These are phyloP conservation scores for Acanthaster planci DNA, from an alignment of 35 echinoderm and acorn worm species.

Conservation along the genomic window DNA sequence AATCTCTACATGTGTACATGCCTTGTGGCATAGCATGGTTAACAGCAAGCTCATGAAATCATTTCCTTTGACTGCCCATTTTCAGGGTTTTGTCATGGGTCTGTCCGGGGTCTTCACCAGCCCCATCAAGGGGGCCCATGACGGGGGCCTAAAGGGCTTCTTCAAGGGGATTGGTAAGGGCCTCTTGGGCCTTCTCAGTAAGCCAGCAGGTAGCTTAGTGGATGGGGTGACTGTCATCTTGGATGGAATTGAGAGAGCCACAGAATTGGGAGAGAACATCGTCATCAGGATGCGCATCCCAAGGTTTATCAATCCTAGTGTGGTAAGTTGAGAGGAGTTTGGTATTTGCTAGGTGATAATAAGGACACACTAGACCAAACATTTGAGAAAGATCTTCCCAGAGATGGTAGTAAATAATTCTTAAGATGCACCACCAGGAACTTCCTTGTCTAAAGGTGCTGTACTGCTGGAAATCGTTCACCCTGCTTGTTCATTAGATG, in stretches of 20 bases:
- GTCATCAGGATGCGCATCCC: slow-evolving; percentile 70
- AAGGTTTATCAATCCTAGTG: slow-evolving; percentile 82
- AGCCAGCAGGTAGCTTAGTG: slow-evolving; percentile 79
- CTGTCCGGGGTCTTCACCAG: slow-evolving; percentile 73
- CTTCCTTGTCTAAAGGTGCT: no score
- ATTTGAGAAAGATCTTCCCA: no score
- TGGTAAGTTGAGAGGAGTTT: slow-evolving; percentile 50
- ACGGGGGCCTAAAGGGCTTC: slow-evolving; percentile 94
- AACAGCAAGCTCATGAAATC: background rate
- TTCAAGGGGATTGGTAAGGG: slow-evolving; percentile 96
- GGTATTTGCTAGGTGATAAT: no score
- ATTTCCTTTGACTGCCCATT: background rate
- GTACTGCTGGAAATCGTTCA: no score
- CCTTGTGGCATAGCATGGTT: no score
- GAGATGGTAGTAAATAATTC: no score
- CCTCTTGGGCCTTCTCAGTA: slow-evolving; percentile 77
- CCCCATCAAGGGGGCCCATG: slow-evolving; percentile 85
- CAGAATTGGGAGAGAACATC: slow-evolving; percentile 80
- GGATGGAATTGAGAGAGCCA: slow-evolving; percentile 93
- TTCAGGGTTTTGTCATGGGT: slow-evolving; percentile 85
- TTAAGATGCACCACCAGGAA: no score
- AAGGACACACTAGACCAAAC: no score
- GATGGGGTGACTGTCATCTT: slow-evolving; percentile 85
- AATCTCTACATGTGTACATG: no score
- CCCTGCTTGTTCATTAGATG: no score